Percentiles rank a stretch among this genome's conserved stretches.
phyloP scores from a whole-genome alignment of 2,797 vertebrate species.

The Sebastolobus alascanus region DNA sequence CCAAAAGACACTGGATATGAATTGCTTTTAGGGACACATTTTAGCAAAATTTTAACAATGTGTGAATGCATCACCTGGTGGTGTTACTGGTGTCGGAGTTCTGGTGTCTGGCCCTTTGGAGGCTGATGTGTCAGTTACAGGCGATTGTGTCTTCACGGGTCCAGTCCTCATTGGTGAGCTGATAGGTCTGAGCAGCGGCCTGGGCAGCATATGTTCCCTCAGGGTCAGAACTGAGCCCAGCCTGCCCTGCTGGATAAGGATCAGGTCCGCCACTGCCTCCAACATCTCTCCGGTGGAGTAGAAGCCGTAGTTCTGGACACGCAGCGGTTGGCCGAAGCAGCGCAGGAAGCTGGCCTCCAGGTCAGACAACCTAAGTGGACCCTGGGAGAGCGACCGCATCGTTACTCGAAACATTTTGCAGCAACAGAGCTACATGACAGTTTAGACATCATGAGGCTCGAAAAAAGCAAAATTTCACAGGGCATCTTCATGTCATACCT shows the following conservation, averaged over 20 bases:
- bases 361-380: constrained; percentile 86
- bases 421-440: background rate
- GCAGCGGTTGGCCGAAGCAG: constrained; percentile 86
- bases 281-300: constrained; percentile 89
- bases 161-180: background rate
- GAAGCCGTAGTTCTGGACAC: constrained; percentile 88
- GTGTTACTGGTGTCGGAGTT: background rate
- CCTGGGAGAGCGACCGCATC: constrained; percentile 62
- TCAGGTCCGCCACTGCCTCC: constrained; percentile 81
- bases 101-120: background rate
- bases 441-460: background rate
- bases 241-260: constrained; percentile 85
- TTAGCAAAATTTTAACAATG: background rate
- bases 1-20: background rate
- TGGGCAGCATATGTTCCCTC: constrained; percentile 64
- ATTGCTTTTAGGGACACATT: background rate
- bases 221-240: constrained; percentile 88
- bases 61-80: constrained; percentile 46
- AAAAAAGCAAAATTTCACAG: background rate
- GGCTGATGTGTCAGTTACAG: background rate
- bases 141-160: background rate
- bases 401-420: constrained; percentile 7
- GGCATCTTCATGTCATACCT: constrained; percentile 62
- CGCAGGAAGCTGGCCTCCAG: constrained; percentile 85
- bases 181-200: accelerated